A percentile compares a stretch with the other conserved stretches of the same genome.
Evolutionary conservation across 2,888 invertebrate species (phyloP).

Genomic region (Hypolimnas misippus): DNA sequence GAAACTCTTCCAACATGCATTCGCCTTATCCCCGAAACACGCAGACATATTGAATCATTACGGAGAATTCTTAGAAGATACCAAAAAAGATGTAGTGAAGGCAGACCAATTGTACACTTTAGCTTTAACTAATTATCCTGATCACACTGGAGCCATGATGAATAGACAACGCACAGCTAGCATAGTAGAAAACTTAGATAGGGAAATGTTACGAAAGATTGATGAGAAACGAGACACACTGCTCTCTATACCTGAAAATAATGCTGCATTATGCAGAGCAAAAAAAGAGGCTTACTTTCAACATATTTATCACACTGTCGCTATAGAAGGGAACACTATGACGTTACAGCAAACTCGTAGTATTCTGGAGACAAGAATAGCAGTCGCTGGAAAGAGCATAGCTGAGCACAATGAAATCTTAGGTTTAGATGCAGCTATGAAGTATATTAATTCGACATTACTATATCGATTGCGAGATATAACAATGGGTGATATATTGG

Average conservation of each 20-base stretch:
- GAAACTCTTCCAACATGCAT: slow-evolving; percentile 94
- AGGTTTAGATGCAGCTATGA: slow-evolving; percentile 96
- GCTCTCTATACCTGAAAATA: slow-evolving; percentile 91
- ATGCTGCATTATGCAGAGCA: slow-evolving; percentile 91
- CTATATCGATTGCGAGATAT: slow-evolving; percentile 91
- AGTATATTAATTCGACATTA: slow-evolving; percentile 93
- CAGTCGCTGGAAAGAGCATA: slow-evolving; percentile 94
- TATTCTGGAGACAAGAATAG: slow-evolving; percentile 92
- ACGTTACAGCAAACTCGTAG: slow-evolving; percentile 95
- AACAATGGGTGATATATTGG: slow-evolving; percentile 93
- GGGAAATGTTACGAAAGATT: slow-evolving; percentile 89
- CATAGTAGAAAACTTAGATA: slow-evolving; percentile 95
- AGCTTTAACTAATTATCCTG: slow-evolving; percentile 92
- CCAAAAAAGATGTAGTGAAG: slow-evolving; percentile 91
- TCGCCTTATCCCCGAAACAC: slow-evolving; percentile 95
- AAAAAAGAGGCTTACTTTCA: slow-evolving; percentile 98
- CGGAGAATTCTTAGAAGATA: slow-evolving; percentile 96
- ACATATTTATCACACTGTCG: slow-evolving; percentile 98
- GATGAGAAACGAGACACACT: slow-evolving; percentile 93
- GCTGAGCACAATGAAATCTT: slow-evolving; percentile 98
- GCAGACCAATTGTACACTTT: slow-evolving; percentile 96
- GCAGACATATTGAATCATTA: slow-evolving; percentile 96
- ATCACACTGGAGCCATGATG: slow-evolving; percentile 90
- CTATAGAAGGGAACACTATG: slow-evolving; percentile 99
- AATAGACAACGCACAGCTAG: slow-evolving; percentile 94